Evolutionary conservation across 2,888 invertebrate genomes (phyloP), one percentile per base, ranked within the genome.

Genomic region (Dascillus cervinus): DNA sequence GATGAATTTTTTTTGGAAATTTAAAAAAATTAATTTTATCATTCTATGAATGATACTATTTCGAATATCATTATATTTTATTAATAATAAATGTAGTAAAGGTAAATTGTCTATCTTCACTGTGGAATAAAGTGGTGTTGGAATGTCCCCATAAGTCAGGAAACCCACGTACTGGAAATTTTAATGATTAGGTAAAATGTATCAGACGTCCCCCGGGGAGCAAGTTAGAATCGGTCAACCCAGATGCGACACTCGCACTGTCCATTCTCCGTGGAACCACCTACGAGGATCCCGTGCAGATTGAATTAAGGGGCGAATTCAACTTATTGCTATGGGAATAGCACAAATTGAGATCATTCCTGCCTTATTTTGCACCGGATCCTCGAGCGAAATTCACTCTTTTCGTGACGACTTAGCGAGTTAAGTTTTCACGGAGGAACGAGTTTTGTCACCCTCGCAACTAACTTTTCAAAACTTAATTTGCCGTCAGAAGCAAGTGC

Each of bases 231-330:
- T 45, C 46, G 46, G 49, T 43, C 42, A 50, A 52, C 52, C 53
- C 62, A 62, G 62, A 57, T 61, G 62, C 53, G 60, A 58, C 55
- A 53, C 47, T 50, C 48, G 55, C 54, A 58, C 57, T 59, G 58
- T 54, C 57, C 53, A 57, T 58, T 58, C 58, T 58, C 58, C 56
- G 55, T 51, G 49, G 50, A 43, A 51, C 46, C 51, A 50, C 50
- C 52, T 47, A 46, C 46, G 46, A 46, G 44, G 45, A 46, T 47
- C 45, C 50, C 49, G 47, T n/a, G n/a, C n/a, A 52, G 55, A 58
- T 56, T 53, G 56, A 55, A 58, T 58, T 56, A 58, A 51, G 55
- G 55, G n/a, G 47, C 50, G 47, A 52, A 55, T 56, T 55, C 51
- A 55, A 53, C 56, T 56, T 56, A 56, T 56, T 55, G 54, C 55